Percentiles rank a stretch among this genome's conserved stretches.
Evolutionary conservation across 2,797 vertebrate genomes (phyloP).

Genomic region (Syngnathus rostellatus): DNA sequence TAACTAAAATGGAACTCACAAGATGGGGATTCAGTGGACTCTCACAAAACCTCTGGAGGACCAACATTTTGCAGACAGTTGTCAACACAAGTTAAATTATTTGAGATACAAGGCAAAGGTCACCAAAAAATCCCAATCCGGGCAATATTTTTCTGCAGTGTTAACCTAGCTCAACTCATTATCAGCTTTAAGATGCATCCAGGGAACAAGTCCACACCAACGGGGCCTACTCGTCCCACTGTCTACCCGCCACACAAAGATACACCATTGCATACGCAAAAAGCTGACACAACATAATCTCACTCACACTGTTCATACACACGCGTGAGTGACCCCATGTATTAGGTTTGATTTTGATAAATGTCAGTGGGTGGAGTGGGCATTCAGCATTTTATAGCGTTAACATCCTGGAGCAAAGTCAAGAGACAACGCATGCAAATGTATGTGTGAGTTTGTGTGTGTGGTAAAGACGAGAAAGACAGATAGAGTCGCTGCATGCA

Average conservation of each 20-base stretch:
- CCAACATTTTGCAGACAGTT: too few species aligned
- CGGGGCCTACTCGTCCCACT: not conserved
- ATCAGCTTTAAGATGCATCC: not conserved
- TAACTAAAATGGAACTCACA: not conserved
- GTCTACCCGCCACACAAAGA: not conserved
- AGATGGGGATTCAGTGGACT: too few species aligned
- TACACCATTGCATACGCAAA: not conserved
- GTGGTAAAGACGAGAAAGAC: constrained; percentile 4
- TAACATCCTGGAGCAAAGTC: constrained; percentile 3
- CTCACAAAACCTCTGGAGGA: too few species aligned
- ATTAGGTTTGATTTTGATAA: constrained; percentile 5
- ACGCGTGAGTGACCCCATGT: constrained; percentile 1
- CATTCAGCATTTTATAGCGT: not conserved
- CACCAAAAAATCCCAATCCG: too few species aligned
- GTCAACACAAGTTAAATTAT: too few species aligned
- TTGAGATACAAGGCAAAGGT: too few species aligned
- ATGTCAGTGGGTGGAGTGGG: not conserved
- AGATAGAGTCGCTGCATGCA: constrained; percentile 20
- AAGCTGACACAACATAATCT: not conserved
- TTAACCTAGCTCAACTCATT: not conserved
- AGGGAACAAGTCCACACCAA: not conserved
- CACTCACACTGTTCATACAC: not conserved
- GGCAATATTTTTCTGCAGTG: too few species aligned
- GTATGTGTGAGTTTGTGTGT: not conserved
- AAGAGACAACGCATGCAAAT: not conserved